Evolutionary conservation across 1,140 invertebrate genomes (phyloP), one percentile per base, ranked within the genome.

Genomic region (Camponotus floridanus): DNA sequence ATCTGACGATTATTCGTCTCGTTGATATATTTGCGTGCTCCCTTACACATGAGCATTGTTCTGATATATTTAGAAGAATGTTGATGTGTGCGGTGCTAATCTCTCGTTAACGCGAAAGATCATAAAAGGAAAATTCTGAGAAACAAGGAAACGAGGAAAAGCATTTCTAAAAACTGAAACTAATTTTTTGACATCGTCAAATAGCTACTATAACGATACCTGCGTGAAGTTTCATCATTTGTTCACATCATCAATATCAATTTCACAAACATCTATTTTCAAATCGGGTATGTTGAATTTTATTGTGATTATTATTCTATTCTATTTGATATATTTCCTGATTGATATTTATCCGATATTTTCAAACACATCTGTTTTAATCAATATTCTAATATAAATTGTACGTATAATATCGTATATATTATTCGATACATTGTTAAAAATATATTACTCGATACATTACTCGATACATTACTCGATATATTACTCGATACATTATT

Each of bases 221-320:
- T 45, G 18, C 8, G 9, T 39, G 3, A 9, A 18, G 11, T 45
- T 31, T n/a, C 9, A 33, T 33, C 11, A n/a, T 13, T n/a, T 1
- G 26, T 26, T 26, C 26, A 26, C 26, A 26, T 26, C 26, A 26
- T 26, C 26, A 26, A 26, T 1, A 26, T 26, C 26, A 26, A 26
- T 1, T 1, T 26, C 26, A 26, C 21, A 31, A 9, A n/a, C 2
- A 73, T 61, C 31, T 15, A 11, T 71, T 62, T 59, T 36, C 7
- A 26, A 84, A 62, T 48, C 11, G 76, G 70, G 51, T 84, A 31
- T 74, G 51, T 83, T 26, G 26, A 26, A 26, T 26, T 57, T 13
- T 31, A 33, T 13, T 80, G 18, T 13, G 7, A 59, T 31, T 21
- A 5, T 55, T 57, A 1, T 51, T 11, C 1, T 15, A 57, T 61